phyloP scores from a whole-genome alignment of 1,140 invertebrate species.

The Papilio polyxenes region DNA sequence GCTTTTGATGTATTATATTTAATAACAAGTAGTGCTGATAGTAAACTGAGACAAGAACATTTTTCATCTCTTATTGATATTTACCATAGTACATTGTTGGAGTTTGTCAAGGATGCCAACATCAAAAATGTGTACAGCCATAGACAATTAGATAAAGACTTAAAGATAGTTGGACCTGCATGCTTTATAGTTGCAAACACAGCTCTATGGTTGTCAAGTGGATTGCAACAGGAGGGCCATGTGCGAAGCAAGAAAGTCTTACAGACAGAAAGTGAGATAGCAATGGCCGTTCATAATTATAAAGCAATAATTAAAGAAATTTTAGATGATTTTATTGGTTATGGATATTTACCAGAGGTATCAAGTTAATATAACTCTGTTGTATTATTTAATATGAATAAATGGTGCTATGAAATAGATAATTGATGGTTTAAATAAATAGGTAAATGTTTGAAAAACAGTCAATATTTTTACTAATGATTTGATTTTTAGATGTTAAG shows the following conservation, averaged over 20 bases:
- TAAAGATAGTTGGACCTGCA: slow-evolving; percentile 61
- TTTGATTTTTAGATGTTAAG: too few species aligned
- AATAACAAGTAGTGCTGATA: slow-evolving; percentile 60
- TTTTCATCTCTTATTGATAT: slow-evolving; percentile 57
- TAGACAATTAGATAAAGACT: slow-evolving; percentile 58
- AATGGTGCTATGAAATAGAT: slow-evolving; percentile 1
- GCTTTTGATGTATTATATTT: slow-evolving; percentile 68
- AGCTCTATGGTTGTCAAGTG: slow-evolving; percentile 67
- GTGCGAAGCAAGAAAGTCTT: slow-evolving; percentile 64
- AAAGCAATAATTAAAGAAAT: slow-evolving; percentile 58
- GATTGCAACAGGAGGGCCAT: slow-evolving; percentile 71
- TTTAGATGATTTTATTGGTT: slow-evolving; percentile 63
- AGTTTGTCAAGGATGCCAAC: slow-evolving; percentile 46
- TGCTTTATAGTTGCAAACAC: slow-evolving; percentile 70
- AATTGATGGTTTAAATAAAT: background rate
- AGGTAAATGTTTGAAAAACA: too few species aligned
- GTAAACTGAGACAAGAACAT: slow-evolving; percentile 52
- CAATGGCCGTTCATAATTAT: slow-evolving; percentile 54
- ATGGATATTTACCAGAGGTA: slow-evolving; percentile 50
- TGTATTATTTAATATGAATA: slow-evolving; percentile 19
- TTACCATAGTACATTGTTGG: slow-evolving; percentile 61
- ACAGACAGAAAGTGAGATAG: slow-evolving; percentile 54
- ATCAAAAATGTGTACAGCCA: slow-evolving; percentile 54
- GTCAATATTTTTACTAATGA: too few species aligned
- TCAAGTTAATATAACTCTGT: background rate